These are phyloP conservation scores for Lasioglossum villosulum DNA, from an alignment of 2,888 invertebrate genomes.

Conservation along the genomic window DNA sequence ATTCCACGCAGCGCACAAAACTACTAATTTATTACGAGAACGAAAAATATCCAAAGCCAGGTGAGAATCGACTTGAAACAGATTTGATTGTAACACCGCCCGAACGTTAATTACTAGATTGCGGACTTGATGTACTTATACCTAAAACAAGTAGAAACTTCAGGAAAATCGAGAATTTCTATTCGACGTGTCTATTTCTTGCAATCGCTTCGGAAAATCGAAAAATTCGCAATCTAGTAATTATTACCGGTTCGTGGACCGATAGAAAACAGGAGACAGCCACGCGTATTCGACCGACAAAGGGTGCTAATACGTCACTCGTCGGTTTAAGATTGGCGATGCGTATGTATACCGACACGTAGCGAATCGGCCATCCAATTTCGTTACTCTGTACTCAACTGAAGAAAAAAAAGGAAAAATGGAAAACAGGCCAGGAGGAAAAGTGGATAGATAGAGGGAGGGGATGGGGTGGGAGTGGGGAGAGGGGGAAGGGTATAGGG, in stretches of 20 bases:
- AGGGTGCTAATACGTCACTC: constrained; percentile 58
- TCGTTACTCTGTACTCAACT: constrained; percentile 57
- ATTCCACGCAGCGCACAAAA: background rate
- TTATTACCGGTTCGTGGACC: background rate
- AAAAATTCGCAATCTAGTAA: background rate
- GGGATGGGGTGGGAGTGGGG: background rate
- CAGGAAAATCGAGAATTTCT: background rate
- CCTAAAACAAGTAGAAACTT: background rate
- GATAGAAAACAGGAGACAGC: constrained; percentile 23
- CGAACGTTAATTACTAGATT: background rate
- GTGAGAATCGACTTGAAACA: background rate
- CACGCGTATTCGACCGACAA: constrained; percentile 49
- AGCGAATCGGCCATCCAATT: constrained; percentile 58
- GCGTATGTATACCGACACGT: constrained; percentile 53
- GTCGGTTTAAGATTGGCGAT: constrained; percentile 41
- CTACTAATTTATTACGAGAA: background rate
- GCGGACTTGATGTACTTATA: background rate
- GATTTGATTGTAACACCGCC: background rate
- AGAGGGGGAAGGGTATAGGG: constrained; percentile 5
- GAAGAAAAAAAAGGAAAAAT: constrained; percentile 12
- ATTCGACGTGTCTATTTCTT: background rate
- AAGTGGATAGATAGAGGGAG: constrained; percentile 2
- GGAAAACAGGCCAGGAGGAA: constrained; percentile 12
- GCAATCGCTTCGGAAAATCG: background rate
- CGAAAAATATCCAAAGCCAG: background rate